Evolutionary conservation across 2,888 invertebrate species (phyloP), one percentile per base, ranked within the genome.

Genomic region (Troides helena): DNA sequence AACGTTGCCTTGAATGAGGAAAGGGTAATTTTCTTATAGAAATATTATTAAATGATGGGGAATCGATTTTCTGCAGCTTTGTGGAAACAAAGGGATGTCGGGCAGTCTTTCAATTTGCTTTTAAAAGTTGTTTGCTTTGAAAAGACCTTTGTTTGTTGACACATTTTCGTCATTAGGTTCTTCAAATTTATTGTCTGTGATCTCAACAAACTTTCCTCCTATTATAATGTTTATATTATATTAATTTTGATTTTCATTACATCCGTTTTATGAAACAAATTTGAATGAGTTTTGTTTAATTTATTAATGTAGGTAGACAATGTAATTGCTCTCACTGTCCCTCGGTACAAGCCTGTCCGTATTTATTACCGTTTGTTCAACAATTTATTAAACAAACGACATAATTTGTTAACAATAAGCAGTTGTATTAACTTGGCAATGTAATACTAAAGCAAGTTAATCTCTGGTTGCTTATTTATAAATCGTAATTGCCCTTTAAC

Each of bases 31-130:
- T 82, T 85, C 86, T 84, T 82, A 85, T 82, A 81, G 86, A 85
- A 89, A 87, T 87, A 88, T 86, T 87, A 88, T 88, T 85, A 82
- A 86, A 85, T 83, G 86, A 82, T 80, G 77, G 79, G 76, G 80
- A 80, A 87, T 90, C 86, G 89, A 89, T 90, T 84, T 82, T 80
- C 73, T 75, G 71, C 79, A 80, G 80, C 80, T 75, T 73, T 72
- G 58, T 43, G 71, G 65, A 79, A 79, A 85, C 83, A 88, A 87
- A 86, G 81, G 79, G 77, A 74, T 76, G 73, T 77, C 76, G 72
- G 30, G 73, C 68, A 73, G 77, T 78, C 77, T 78, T 76, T 81
- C 78, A 81, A 82, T 85, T 84, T 79, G 78, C 83, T 81, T 81
- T 82, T 74, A 75, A 78, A 79, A 81, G 77, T 82, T 85, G 84